Percentiles rank a stretch among this genome's conserved stretches.
These are phyloP conservation scores for Drosophila kepulauana DNA, from an alignment of 1,140 invertebrate species.

Conservation along the genomic window DNA sequence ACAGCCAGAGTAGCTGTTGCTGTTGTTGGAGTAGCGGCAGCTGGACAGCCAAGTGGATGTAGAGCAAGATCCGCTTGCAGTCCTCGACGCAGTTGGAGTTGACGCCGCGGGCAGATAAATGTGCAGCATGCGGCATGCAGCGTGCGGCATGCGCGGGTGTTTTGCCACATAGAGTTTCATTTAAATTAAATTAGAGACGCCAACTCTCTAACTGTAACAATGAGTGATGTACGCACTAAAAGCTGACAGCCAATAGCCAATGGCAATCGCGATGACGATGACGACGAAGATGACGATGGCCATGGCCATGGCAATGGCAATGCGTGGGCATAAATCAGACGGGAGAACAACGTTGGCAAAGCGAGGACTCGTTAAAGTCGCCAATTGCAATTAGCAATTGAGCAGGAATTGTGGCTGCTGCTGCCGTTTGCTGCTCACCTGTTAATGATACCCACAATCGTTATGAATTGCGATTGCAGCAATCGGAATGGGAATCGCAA, in stretches of 20 bases:
- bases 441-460: conserved; percentile 60
- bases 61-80: conserved; percentile 58
- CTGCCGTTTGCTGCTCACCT: conserved; percentile 8
- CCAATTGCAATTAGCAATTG: conserved; percentile 68
- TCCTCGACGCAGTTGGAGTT: conserved; percentile 18
- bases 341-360: conserved; percentile 23
- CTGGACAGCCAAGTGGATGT: conserved; percentile 53
- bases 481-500: conserved; percentile 34
- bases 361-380: conserved; percentile 50
- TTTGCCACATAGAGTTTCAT: conserved; percentile 58
- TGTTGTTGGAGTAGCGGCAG: conserved; percentile 31
- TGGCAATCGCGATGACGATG: conserved; percentile 7
- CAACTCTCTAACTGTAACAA: conserved; percentile 82
- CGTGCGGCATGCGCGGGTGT: conserved; percentile 57
- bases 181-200: conserved; percentile 82
- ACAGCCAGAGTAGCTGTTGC: conserved; percentile 9
- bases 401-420: conserved; percentile 9
- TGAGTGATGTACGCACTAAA: conserved; percentile 82
- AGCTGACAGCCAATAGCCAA: conserved; percentile 61
- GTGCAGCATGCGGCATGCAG: conserved; percentile 35
- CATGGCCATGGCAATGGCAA: conserved; percentile 26
- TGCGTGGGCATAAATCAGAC: conserved; percentile 69
- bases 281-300: neutral
- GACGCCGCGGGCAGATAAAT: conserved; percentile 68
- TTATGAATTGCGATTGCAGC: conserved; percentile 71